Percentiles rank a stretch among this genome's conserved stretches.
These are phyloP conservation scores for Zoroaster sp. DNA, from an alignment of 53 echinoderm and acorn worm species.

Conservation along the genomic window DNA sequence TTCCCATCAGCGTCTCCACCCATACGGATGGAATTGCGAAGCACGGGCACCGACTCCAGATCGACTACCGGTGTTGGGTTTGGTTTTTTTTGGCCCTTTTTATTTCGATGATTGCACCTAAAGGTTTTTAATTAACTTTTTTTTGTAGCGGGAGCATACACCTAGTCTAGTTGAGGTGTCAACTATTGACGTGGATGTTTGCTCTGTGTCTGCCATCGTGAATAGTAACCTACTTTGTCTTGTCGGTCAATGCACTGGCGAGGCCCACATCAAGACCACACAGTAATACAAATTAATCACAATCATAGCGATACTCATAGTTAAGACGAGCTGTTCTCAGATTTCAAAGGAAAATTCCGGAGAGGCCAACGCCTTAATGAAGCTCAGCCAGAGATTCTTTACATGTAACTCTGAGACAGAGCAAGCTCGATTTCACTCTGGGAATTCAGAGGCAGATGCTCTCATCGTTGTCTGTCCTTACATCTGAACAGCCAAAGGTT, in stretches of 20 bases:
- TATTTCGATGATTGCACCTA: background rate
- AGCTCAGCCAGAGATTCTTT: background rate
- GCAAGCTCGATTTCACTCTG: background rate
- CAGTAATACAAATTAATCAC: background rate
- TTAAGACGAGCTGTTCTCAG: too few species aligned
- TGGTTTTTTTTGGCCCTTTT: too few species aligned
- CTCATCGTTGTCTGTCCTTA: background rate
- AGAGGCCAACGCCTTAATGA: background rate
- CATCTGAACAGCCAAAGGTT: background rate
- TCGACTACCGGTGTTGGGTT: too few species aligned
- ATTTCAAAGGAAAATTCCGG: background rate
- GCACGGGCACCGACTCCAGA: background rate
- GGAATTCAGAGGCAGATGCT: background rate
- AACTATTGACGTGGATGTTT: background rate
- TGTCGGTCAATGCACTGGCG: background rate
- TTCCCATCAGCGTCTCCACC: background rate
- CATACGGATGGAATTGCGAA: background rate
- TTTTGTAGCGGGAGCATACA: background rate
- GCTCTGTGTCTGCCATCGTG: background rate
- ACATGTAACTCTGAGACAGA: background rate
- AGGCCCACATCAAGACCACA: conserved; percentile 1
- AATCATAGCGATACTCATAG: too few species aligned
- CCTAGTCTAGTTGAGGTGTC: background rate
- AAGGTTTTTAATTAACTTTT: background rate
- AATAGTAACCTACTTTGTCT: background rate